Percentiles rank a stretch among this genome's conserved stretches.
These are phyloP conservation scores for Capitulum mitella DNA, from an alignment of 2,888 invertebrate species.

Conservation along the genomic window DNA sequence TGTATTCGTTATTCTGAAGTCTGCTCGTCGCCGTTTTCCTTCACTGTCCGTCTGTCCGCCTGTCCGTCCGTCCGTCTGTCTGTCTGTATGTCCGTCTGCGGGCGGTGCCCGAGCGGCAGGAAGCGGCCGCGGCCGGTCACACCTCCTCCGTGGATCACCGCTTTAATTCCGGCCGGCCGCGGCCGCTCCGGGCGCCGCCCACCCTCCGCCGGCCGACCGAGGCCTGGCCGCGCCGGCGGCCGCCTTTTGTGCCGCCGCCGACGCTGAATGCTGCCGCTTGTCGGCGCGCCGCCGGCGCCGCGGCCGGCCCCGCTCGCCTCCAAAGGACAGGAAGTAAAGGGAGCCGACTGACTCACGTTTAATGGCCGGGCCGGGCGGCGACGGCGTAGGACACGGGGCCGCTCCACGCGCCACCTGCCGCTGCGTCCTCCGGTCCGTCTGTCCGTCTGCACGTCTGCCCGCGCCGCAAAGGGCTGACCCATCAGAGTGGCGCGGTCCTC, in stretches of 20 bases:
- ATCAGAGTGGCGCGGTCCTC: too few species aligned
- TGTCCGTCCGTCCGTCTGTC: neutral
- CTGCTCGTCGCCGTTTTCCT: too few species aligned
- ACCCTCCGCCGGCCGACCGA: neutral
- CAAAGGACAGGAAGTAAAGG: slow-evolving; percentile 1
- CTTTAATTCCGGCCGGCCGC: neutral
- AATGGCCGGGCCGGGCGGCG: neutral
- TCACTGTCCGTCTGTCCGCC: too few species aligned
- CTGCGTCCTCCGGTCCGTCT: too few species aligned
- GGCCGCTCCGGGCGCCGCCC: neutral
- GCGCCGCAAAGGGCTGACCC: too few species aligned
- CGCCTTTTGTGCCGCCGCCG: neutral
- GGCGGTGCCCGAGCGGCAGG: neutral
- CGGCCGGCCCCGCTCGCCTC: neutral
- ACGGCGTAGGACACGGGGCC: too few species aligned
- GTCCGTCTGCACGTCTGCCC: too few species aligned
- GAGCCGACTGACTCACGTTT: neutral
- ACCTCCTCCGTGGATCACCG: neutral
- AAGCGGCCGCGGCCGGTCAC: neutral
- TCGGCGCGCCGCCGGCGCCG: neutral
- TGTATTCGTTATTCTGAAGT: too few species aligned
- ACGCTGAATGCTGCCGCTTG: neutral
- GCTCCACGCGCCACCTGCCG: too few species aligned
- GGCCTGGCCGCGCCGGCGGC: neutral
- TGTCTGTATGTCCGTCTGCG: neutral